Percentiles rank a stretch among this genome's conserved stretches.
phyloP scores from a whole-genome alignment of 2,888 invertebrate genomes.

The Ophion ellenae region DNA sequence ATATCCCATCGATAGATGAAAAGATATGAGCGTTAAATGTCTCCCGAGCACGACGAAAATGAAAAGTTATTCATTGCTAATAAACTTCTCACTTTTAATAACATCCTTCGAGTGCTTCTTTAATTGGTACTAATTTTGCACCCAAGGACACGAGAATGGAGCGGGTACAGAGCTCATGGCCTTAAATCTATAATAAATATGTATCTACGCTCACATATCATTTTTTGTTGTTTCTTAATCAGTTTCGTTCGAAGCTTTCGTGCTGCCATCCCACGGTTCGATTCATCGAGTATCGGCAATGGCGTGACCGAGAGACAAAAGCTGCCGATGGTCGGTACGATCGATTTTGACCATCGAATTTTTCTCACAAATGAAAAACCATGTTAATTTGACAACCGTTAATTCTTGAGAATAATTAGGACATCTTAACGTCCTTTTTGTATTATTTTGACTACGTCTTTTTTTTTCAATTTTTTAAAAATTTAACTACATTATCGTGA shows the following conservation, averaged over 20 bases:
- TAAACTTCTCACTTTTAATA: not conserved
- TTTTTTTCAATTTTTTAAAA: too few relatives aligned
- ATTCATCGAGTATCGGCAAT: conserved; percentile 52
- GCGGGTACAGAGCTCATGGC: conserved; percentile 35
- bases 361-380: too few relatives aligned
- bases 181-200: conserved; percentile 7
- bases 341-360: not conserved
- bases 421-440: too few relatives aligned
- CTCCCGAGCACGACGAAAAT: too few relatives aligned
- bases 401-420: too few relatives aligned
- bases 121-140: conserved; percentile 15
- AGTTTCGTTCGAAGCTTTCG: conserved; percentile 9
- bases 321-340: conserved; percentile 55
- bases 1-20: too few relatives aligned
- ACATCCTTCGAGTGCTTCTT: not conserved
- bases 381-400: too few relatives aligned
- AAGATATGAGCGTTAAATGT: too few relatives aligned
- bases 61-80: not conserved
- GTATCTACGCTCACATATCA: conserved; percentile 5
- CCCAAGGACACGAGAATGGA: conserved; percentile 2
- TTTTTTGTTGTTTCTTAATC: conserved; percentile 10
- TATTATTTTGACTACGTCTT: too few relatives aligned
- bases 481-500: too few relatives aligned
- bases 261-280: conserved; percentile 60
- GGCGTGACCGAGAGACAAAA: conserved; percentile 28